These are phyloP conservation scores for Ochotona princeps DNA, from an alignment of 2,113 vertebrate genomes.

Conservation along the genomic window DNA sequence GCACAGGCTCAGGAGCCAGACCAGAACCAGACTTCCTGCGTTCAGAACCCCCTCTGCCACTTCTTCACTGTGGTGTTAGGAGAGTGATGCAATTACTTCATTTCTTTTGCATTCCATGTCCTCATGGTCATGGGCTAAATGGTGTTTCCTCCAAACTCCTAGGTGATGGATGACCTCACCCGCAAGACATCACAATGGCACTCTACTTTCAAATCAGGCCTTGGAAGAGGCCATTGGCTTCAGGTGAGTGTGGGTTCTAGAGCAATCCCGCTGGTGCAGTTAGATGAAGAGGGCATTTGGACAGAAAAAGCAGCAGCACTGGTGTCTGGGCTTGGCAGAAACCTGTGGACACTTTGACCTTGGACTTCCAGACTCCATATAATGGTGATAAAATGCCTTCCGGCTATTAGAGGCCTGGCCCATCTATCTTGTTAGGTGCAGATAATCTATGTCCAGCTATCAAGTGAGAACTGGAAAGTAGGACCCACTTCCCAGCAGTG, in stretches of 20 bases:
- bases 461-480: slow-evolving; percentile 9
- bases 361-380: background rate
- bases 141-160: background rate
- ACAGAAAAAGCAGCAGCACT: background rate
- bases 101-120: background rate
- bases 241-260: background rate
- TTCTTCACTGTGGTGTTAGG: background rate
- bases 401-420: background rate
- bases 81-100: background rate
- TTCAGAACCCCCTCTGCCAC: background rate
- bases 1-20: background rate
- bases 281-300: background rate
- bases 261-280: background rate
- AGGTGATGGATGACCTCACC: background rate
- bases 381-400: background rate
- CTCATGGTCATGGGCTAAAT: background rate
- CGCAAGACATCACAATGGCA: background rate
- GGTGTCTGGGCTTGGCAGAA: background rate
- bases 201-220: background rate
- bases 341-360: background rate
- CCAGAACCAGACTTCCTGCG: background rate
- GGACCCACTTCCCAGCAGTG: background rate
- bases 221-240: background rate
- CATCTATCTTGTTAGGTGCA: background rate
- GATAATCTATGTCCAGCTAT: background rate